Evolutionary conservation across 2,113 vertebrate species (phyloP).

Genomic region (Meles meles): DNA sequence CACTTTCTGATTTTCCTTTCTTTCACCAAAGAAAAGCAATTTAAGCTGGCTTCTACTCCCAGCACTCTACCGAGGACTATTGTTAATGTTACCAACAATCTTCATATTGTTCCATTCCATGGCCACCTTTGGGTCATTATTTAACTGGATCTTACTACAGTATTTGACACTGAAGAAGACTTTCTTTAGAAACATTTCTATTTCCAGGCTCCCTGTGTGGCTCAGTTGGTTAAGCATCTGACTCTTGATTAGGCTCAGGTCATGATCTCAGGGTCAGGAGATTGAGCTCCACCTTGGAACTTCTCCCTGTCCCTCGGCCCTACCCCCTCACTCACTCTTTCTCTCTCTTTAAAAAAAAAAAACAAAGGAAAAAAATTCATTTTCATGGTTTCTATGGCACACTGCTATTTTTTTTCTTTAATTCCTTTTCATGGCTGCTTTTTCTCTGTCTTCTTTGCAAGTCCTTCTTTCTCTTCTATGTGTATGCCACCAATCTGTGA

Average conservation of each 20-base stretch:
- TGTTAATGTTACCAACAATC: neutral
- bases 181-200: neutral
- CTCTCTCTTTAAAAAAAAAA: neutral
- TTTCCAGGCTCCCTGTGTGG: neutral
- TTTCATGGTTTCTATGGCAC: neutral
- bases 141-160: neutral
- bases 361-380: neutral
- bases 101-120: neutral
- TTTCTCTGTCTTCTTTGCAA: neutral
- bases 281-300: neutral
- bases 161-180: neutral
- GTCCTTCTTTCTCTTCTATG: neutral
- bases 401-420: neutral
- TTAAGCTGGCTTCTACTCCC: neutral
- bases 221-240: neutral
- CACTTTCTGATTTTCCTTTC: neutral
- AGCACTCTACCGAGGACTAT: neutral
- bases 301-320: neutral
- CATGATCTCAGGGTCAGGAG: neutral
- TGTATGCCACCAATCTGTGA: neutral
- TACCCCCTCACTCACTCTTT: neutral
- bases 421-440: neutral
- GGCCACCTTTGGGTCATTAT: neutral
- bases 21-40: neutral
- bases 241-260: neutral